Conservation (phyloP, 2,797 vertebrate species). For the Melopsittacus undulatus region DNA sequence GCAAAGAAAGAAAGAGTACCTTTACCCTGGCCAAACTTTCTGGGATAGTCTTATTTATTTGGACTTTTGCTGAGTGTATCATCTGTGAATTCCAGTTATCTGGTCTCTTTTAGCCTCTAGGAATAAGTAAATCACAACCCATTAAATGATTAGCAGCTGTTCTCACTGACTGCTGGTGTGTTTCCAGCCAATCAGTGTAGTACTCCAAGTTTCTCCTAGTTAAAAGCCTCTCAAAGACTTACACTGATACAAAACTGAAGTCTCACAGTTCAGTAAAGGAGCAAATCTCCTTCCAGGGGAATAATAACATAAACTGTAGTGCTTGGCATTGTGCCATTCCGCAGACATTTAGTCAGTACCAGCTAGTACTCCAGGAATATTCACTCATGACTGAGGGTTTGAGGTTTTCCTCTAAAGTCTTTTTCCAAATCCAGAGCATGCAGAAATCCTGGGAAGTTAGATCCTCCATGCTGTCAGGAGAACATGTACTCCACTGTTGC, state of each 20-base stretch:
- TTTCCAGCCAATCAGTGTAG: not conserved
- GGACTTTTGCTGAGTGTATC: not conserved
- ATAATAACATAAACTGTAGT: not conserved
- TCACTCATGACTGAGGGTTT: not conserved
- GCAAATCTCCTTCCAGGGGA: not conserved
- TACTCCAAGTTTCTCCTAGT: not conserved
- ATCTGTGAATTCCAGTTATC: not conserved
- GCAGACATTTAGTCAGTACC: not conserved
- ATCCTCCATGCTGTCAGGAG: rapidly evolving
- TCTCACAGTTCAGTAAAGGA: not conserved
- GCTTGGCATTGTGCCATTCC: not conserved
- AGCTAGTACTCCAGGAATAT: not conserved
- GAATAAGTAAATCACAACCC: not conserved
- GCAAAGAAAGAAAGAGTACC: not conserved
- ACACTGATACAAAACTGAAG: not conserved
- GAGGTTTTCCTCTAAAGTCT: not conserved
- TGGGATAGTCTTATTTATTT: not conserved
- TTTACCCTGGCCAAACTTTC: not conserved
- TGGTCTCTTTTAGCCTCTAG: not conserved
- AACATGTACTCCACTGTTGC: rapidly evolving
- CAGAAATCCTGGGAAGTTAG: not conserved
- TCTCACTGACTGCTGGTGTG: not conserved
- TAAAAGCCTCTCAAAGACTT: not conserved
- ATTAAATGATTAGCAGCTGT: not conserved
- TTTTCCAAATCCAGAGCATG: not conserved